Base-by-base conservation (phyloP, 30 jellyfish, hydroid and myxozoan species). In the Turritopsis rubra region DNA sequence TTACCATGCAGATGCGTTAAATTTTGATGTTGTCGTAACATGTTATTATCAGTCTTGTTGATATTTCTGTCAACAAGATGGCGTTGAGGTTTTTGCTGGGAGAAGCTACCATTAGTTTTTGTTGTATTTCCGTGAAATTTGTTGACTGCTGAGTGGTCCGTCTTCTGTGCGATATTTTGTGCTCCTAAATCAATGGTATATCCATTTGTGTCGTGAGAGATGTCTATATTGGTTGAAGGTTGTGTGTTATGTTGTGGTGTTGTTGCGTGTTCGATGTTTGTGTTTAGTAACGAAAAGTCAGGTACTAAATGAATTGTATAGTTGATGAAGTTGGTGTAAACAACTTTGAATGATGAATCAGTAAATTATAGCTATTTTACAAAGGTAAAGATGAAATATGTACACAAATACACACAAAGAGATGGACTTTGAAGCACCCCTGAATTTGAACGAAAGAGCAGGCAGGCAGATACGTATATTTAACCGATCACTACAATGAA, bases 231-330 rank as follows among this genome's bases (percentile, higher is more conserved):
- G 19, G 77, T 8, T n/a, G 9, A 19, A 7, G 28, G 28, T 68
- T 68, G 77, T n/a, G 77, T n/a, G 30, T n/a, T 68, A 19, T 68
- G 28, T 68, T 68, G 77, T 68, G 77, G 23, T 9, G 77, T 68
- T 23, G 77, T 8, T 68, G 77, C 21, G 73, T 60, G 30, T 7
- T 23, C 77, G 28, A 22, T 68, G 8, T 68, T 68, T 41, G 60
- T 5, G 77, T 68, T 68, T 68, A 27, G 28, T 23, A 68, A 68
- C 16, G 77, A 27, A n/a, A 27, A 23, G 28, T 68, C 77, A 9
- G 77, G 77, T 68, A 68, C 77, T 68, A 68, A n/a, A 68, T 19
- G 77, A 68, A 68, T 7, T 41, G 60, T 3, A 41, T 3, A 41
- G 60, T 41, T 41, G 60, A 41, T 13, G 60, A 3, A 41, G 9